These are phyloP conservation scores for Linepithema humile DNA, from an alignment of 1,140 invertebrate genomes.

Conservation along the genomic window DNA sequence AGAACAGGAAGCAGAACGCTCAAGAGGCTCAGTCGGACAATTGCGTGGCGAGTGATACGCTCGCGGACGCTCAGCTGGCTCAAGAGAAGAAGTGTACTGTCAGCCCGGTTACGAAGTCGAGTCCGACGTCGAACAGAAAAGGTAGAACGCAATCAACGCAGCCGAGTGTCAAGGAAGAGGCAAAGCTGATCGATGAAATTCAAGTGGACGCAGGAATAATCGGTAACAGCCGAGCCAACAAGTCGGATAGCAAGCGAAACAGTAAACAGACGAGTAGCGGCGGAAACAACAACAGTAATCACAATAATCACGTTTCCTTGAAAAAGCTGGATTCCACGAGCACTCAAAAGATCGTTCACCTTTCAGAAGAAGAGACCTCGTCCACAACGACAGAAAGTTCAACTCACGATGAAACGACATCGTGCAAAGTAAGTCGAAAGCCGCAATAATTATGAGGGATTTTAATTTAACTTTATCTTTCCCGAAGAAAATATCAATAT, in stretches of 20 bases:
- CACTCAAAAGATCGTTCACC: conserved; percentile 80
- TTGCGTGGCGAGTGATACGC: conserved; percentile 7
- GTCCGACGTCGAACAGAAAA: conserved; percentile 73
- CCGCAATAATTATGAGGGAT: neutral
- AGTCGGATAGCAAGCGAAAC: conserved; percentile 73
- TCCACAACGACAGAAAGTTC: conserved; percentile 91
- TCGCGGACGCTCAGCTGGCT: conserved; percentile 44
- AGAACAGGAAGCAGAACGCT: conserved; percentile 56
- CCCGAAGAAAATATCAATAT: neutral
- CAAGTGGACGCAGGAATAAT: conserved; percentile 46
- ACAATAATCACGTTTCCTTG: conserved; percentile 75
- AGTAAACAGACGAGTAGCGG: conserved; percentile 66
- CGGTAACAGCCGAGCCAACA: conserved; percentile 68
- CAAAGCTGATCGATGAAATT: conserved; percentile 73
- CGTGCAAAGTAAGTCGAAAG: conserved; percentile 65
- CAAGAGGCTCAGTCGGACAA: conserved; percentile 60
- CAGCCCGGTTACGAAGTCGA: conserved; percentile 67
- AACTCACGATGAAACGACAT: conserved; percentile 84
- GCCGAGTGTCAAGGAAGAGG: conserved; percentile 70
- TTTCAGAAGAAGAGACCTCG: conserved; percentile 88
- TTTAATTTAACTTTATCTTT: neutral
- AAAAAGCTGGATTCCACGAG: conserved; percentile 79
- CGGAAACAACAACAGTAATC: conserved; percentile 66
- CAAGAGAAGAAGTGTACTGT: conserved; percentile 63
- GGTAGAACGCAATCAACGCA: conserved; percentile 63